These are phyloP conservation scores for Diplogasteroides magnus DNA, from an alignment of 1,140 invertebrate species.

Conservation along the genomic window DNA sequence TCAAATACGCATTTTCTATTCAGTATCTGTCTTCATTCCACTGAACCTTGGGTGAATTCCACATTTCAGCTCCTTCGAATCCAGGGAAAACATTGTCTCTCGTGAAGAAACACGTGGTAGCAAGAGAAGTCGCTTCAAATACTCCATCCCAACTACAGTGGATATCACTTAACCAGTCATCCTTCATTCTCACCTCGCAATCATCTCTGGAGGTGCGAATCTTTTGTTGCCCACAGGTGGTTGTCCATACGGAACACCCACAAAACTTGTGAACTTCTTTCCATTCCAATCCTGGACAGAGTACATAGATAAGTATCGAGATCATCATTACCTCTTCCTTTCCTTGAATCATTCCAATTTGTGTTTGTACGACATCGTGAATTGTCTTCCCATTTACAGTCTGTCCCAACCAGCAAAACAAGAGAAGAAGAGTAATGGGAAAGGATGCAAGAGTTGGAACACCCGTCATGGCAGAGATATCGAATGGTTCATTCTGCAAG, in stretches of 20 bases:
- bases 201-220: conserved; percentile 39
- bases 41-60: conserved; percentile 81
- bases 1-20: conserved; percentile 9
- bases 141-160: conserved; percentile 40
- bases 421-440: too few relatives aligned
- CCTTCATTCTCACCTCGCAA: conserved; percentile 18
- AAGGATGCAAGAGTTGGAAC: too few relatives aligned
- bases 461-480: too few relatives aligned
- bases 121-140: conserved; percentile 38
- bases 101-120: conserved; percentile 82
- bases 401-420: too few relatives aligned
- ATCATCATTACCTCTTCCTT: conserved; percentile 26
- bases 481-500: too few relatives aligned
- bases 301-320: not conserved
- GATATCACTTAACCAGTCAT: conserved; percentile 13
- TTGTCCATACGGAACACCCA: conserved; percentile 52
- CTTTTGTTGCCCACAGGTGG: conserved; percentile 40
- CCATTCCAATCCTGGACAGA: conserved; percentile 41
- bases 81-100: conserved; percentile 78
- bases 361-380: conserved; percentile 39
- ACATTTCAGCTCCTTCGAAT: conserved; percentile 85
- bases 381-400: too few relatives aligned
- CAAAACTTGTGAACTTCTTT: conserved; percentile 32
- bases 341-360: conserved; percentile 38
- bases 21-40: not conserved